A percentile compares a stretch with the other conserved stretches of the same genome.
phyloP scores from a whole-genome alignment of 2,888 invertebrate species.

The Lysandra coridon region DNA sequence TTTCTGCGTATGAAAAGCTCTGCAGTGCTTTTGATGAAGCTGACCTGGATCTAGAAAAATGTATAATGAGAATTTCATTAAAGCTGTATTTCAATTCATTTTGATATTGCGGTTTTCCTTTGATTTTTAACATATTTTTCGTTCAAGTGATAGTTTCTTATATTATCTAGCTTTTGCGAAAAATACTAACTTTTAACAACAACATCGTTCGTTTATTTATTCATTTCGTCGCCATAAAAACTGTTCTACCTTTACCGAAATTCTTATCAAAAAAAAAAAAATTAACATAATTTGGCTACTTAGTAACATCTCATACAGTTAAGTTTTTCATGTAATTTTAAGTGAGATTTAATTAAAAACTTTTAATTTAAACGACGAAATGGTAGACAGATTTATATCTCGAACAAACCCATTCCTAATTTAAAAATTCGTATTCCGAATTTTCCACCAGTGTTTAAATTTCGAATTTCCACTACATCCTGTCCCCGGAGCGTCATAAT shows the following conservation, averaged over 20 bases:
- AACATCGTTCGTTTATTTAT: background rate
- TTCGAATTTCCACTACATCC: background rate
- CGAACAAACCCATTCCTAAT: background rate
- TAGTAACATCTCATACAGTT: too few relatives aligned
- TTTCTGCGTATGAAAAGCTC: background rate
- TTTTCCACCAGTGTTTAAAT: background rate
- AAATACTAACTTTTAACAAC: background rate
- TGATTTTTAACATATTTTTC: background rate
- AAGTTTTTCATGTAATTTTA: too few relatives aligned
- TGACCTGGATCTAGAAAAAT: background rate
- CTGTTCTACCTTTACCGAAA: background rate
- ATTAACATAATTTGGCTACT: too few relatives aligned
- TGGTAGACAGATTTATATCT: background rate
- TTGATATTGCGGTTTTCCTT: background rate
- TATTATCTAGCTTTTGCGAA: background rate
- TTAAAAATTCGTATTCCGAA: background rate
- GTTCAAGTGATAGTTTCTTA: background rate
- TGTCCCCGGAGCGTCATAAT: background rate
- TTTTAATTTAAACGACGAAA: too few relatives aligned
- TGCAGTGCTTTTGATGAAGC: background rate
- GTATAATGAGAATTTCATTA: background rate
- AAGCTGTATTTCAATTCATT: background rate
- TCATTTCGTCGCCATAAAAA: too few relatives aligned
- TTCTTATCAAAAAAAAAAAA: background rate
- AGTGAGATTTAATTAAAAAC: background rate